phyloP scores from a whole-genome alignment of 2,888 invertebrate genomes.

The Cremastinae sp. region DNA sequence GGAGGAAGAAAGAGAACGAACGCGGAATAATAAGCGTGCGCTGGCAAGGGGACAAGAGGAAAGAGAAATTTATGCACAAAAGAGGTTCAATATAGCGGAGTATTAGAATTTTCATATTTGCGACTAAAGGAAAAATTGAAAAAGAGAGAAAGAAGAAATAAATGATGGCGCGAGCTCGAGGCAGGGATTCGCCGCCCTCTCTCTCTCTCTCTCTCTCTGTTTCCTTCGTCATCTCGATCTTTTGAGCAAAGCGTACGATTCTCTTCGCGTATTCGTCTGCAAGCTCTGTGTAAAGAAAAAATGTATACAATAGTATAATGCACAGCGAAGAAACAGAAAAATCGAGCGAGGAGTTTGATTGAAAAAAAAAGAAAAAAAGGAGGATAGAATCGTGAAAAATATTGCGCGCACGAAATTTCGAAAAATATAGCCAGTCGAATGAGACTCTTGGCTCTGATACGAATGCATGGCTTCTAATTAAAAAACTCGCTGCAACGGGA shows the following conservation, averaged over 20 bases:
- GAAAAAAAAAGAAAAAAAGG: neutral
- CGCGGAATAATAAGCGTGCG: constrained; percentile 25
- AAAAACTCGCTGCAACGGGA: constrained; percentile 55
- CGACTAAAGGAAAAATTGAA: constrained; percentile 30
- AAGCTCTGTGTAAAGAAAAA: neutral
- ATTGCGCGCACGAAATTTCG: constrained; percentile 11
- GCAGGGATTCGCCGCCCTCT: constrained; percentile 24
- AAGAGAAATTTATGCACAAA: constrained; percentile 9
- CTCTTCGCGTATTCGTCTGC: neutral
- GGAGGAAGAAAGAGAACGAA: constrained; percentile 34
- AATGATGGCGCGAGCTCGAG: constrained; percentile 9
- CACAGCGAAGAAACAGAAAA: neutral
- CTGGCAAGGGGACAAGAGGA: neutral
- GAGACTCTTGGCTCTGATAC: constrained; percentile 30
- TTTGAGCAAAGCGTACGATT: constrained; percentile 36
- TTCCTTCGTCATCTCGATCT: constrained; percentile 37
- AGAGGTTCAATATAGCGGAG: constrained; percentile 33
- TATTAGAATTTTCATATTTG: constrained; percentile 11
- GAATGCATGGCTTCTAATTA: constrained; percentile 58
- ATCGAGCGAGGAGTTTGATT: neutral
- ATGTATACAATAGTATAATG: neutral
- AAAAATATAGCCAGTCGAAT: constrained; percentile 41
- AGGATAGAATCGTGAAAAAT: constrained; percentile 18
- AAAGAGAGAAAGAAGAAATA: neutral
- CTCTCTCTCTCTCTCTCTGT: too few species aligned